Evolutionary conservation across 2,113 vertebrate genomes (phyloP), one percentile per base, ranked within the genome.

Genomic region (Macaca nemestrina): DNA sequence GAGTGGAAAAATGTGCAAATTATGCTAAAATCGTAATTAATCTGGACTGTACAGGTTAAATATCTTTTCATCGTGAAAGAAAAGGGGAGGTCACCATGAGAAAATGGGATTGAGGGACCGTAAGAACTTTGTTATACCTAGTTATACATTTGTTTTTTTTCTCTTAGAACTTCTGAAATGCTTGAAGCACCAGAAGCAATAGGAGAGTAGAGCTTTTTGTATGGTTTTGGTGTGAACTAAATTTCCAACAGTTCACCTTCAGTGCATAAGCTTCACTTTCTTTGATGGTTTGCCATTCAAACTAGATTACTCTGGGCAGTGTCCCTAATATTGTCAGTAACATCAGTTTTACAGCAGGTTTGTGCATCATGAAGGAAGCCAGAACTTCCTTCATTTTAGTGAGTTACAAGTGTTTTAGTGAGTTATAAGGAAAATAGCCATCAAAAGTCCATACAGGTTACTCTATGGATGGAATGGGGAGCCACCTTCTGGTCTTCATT

Each of bases 111-210:
- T 38, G 27, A 57, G 55, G 14, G 10, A 50, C 43, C 70, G 23
- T 27, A 18, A 38, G 85, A 81, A 38, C 67, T 96, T 88, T 83
- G 59, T 94, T 12, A 23, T 32, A 89, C 8, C 45, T 75, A 30
- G 8, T 68, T 40, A 78, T 45, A 14, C 45, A 40, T 78, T 94
- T 84, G 30, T 6, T 78, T 93, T 78, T 38, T 50, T 89, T 23
- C 30, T 86, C 80, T 90, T 95, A 90, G 59, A 22, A 73, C 78
- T 86, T 85, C 52, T 89, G 59, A 97, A 78, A 86, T 61, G 20
- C 96, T 59, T 70, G 59, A 86, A 68, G 40, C 52, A 68, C 4
- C 59, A 75, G 32, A 38, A 90, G 88, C 11, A 30, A 35, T 57
- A 88, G 87, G 43, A 92, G 17, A 83, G 55, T 43, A 84, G 14